Evolutionary conservation across 1,140 invertebrate genomes (phyloP).

Genomic region (Mylabris phalerata): DNA sequence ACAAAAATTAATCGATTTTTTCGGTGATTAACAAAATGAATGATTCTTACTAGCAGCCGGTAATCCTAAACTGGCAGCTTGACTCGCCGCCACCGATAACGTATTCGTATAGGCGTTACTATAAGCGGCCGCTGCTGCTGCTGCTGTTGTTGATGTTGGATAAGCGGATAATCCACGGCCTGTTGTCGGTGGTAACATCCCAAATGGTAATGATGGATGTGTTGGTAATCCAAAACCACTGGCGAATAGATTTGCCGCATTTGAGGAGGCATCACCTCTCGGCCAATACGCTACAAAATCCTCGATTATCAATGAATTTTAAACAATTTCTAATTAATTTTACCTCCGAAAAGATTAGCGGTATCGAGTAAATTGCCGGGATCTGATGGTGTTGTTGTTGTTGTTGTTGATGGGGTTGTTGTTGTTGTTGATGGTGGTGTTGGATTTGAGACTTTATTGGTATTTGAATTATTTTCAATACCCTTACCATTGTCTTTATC

Average conservation of each 20-base stretch:
- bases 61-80: conserved; percentile 67
- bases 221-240: conserved; percentile 49
- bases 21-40: conserved; percentile 16
- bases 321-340: conserved; percentile 8
- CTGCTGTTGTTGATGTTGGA: conserved; percentile 41
- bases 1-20: background rate
- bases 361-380: conserved; percentile 55
- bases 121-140: conserved; percentile 43
- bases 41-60: conserved; percentile 53
- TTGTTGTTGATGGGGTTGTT: no score
- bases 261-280: conserved; percentile 45
- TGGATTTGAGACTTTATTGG: conserved; percentile 38
- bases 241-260: conserved; percentile 44
- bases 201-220: conserved; percentile 42
- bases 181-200: conserved; percentile 34
- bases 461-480: conserved; percentile 39
- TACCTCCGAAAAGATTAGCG: conserved; percentile 57
- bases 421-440: background rate
- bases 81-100: conserved; percentile 70
- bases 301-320: background rate
- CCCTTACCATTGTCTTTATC: conserved; percentile 44
- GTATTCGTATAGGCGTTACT: conserved; percentile 62
- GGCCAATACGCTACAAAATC: conserved; percentile 60
- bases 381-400: conserved; percentile 26
- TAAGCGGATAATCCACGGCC: conserved; percentile 23